Conservation (phyloP, 2,888 invertebrate species). For the Ichneumoninae sp. region DNA sequence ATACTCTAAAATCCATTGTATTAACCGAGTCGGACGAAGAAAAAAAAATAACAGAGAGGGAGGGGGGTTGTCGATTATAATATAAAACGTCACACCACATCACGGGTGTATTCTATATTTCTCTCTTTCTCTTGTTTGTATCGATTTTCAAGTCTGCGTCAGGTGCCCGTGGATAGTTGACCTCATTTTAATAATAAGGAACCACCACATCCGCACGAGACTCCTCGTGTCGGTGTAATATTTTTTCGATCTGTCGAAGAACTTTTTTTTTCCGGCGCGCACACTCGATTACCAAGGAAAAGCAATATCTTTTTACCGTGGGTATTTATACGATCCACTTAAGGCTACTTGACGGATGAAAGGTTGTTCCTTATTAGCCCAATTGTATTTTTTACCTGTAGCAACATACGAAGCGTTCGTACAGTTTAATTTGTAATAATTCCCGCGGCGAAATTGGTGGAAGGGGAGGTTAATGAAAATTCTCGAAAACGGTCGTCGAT, state of each 20-base stretch:
- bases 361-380: not conserved
- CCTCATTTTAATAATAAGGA: constrained; percentile 61
- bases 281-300: not conserved
- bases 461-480: too few relatives aligned
- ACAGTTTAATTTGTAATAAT: constrained; percentile 3
- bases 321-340: not conserved
- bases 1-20: too few relatives aligned
- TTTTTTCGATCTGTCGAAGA: not conserved
- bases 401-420: not conserved
- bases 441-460: not conserved
- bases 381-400: not conserved
- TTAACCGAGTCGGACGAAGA: too few relatives aligned
- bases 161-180: constrained; percentile 60
- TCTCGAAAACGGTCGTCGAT: not conserved
- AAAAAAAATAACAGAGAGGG: not conserved
- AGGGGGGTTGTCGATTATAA: not conserved
- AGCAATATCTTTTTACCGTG: not conserved
- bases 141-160: constrained; percentile 62
- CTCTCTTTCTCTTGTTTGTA: constrained; percentile 43
- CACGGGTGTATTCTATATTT: constrained; percentile 7
- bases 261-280: not conserved
- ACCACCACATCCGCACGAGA: constrained; percentile 42
- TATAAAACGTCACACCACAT: constrained; percentile 37
- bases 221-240: constrained; percentile 21
- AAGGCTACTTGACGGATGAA: not conserved